Evolutionary conservation across 2,888 invertebrate species (phyloP).

Genomic region (Aleiodes alternator): DNA sequence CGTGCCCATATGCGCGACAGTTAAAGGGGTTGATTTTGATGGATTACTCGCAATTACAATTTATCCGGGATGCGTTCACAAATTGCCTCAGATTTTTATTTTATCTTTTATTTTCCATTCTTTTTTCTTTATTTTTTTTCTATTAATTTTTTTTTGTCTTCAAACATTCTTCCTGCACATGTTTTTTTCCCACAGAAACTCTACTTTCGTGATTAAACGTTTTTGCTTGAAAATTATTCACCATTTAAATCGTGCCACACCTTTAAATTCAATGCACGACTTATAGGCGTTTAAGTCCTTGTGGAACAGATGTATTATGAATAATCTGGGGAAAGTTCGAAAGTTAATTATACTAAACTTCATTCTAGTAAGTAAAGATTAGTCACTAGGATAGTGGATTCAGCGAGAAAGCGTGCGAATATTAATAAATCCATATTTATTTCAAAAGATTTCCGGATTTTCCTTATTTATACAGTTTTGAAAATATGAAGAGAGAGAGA

Average conservation of each 20-base stretch:
- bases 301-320: conserved; percentile 43
- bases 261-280: conserved; percentile 27
- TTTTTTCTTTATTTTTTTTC: conserved; percentile 10
- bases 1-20: conserved; percentile 30
- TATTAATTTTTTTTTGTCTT: neutral
- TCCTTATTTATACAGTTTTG: neutral
- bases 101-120: neutral
- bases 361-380: conserved; percentile 41
- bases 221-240: neutral
- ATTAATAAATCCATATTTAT: conserved; percentile 24
- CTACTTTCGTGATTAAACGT: neutral
- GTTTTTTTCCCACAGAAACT: conserved; percentile 18
- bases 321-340: conserved; percentile 57
- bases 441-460: neutral
- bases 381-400: conserved; percentile 44
- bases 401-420: conserved; percentile 57
- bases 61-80: conserved; percentile 43
- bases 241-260: neutral
- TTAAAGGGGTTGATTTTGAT: conserved; percentile 65
- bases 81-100: conserved; percentile 40
- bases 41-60: conserved; percentile 62
- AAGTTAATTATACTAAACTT: conserved; percentile 53
- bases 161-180: neutral
- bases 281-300: conserved; percentile 19
- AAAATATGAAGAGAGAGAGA: neutral